Percentiles rank a stretch among this genome's conserved stretches.
Conservation (phyloP, 2,797 vertebrate species). For the Remorina albescens region DNA sequence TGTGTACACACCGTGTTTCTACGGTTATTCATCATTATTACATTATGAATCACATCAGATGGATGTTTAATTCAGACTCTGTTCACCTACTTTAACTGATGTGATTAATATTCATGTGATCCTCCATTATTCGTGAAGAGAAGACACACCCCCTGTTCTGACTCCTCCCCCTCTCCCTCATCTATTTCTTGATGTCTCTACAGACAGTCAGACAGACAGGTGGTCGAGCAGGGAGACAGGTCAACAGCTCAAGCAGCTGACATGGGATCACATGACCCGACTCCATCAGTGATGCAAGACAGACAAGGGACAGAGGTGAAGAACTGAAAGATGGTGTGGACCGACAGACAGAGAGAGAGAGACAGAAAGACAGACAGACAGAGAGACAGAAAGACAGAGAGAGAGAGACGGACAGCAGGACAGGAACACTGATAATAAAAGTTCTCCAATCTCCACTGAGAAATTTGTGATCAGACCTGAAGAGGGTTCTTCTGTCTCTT, state of each 20-base stretch:
- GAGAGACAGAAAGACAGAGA: conserved; percentile 15
- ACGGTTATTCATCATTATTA: conserved; percentile 40
- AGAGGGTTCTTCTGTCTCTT: too few relatives aligned
- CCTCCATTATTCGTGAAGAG: conserved; percentile 54
- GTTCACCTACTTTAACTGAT: conserved; percentile 55
- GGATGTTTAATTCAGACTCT: conserved; percentile 46
- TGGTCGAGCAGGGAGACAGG: conserved; percentile 7
- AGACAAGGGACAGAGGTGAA: conserved; percentile 56
- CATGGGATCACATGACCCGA: conserved; percentile 55
- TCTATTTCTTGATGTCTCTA: too few relatives aligned
- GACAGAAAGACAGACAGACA: neutral
- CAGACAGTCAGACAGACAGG: conserved; percentile 19
- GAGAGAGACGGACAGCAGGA: conserved; percentile 5
- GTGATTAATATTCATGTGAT: conserved; percentile 65
- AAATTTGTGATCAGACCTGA: too few relatives aligned
- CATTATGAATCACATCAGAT: conserved; percentile 26
- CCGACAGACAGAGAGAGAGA: conserved; percentile 26
- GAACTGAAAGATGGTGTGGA: conserved; percentile 49
- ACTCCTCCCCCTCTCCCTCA: too few relatives aligned
- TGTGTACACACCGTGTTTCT: neutral
- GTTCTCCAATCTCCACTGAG: conserved; percentile 48
- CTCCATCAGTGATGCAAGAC: conserved; percentile 50
- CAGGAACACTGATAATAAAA: neutral
- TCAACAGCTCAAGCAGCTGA: conserved; percentile 40
- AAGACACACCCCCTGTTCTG: too few relatives aligned